Evolutionary conservation across 2,797 vertebrate genomes (phyloP).

Genomic region (Brachyrhaphis roseni): DNA sequence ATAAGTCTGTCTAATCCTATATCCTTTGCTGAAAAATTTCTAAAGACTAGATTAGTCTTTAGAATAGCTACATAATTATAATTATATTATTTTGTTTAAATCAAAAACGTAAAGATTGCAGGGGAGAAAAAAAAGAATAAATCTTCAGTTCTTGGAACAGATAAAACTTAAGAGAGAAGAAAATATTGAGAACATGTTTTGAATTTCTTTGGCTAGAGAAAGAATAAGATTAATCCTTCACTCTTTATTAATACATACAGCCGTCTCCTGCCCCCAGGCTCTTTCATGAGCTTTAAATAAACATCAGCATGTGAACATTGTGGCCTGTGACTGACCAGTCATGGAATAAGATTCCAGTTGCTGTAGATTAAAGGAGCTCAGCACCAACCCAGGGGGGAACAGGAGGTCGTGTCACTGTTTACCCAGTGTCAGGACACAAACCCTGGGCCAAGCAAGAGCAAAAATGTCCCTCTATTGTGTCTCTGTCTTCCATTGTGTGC

Average conservation of each 20-base stretch:
- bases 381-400: slow-evolving; percentile 24
- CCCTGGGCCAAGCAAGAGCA: slow-evolving; percentile 46
- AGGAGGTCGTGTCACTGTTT: slow-evolving; percentile 53
- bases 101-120: background rate
- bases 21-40: background rate
- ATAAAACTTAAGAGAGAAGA: background rate
- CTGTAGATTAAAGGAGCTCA: slow-evolving; percentile 50
- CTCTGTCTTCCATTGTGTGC: slow-evolving; percentile 74
- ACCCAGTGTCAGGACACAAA: slow-evolving; percentile 54
- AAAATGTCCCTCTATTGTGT: slow-evolving; percentile 75
- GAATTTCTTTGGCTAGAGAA: background rate
- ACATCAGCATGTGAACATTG: slow-evolving; percentile 41
- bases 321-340: slow-evolving; percentile 44
- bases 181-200: background rate
- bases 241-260: slow-evolving; percentile 5
- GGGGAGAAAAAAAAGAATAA: background rate
- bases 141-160: background rate
- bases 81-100: background rate
- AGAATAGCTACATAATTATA: too few relatives aligned
- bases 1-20: background rate
- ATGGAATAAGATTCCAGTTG: slow-evolving; percentile 13
- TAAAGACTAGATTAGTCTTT: too few relatives aligned
- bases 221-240: background rate
- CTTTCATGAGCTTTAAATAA: slow-evolving; percentile 41
- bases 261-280: slow-evolving; percentile 32